Conservation (phyloP, 1,140 invertebrate genomes). For the Mylabris phalerata region DNA sequence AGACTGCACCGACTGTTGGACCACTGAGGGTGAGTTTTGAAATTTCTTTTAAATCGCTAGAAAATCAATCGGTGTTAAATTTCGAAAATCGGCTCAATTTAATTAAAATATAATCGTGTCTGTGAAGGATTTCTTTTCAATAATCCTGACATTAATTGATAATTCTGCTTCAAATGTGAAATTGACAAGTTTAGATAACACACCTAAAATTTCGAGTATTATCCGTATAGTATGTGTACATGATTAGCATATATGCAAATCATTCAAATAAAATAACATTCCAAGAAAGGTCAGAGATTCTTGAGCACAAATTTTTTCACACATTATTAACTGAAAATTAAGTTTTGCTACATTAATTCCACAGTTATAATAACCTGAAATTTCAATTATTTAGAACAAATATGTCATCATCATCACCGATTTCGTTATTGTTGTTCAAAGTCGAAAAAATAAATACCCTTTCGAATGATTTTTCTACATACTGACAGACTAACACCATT, state of each 20-base stretch:
- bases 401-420: background rate
- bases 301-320: background rate
- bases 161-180: background rate
- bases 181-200: no score
- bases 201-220: no score
- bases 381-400: background rate
- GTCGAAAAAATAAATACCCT: slow-evolving; percentile 4
- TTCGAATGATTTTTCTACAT: slow-evolving; percentile 17
- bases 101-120: background rate
- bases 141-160: background rate
- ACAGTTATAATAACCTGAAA: background rate
- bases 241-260: no score
- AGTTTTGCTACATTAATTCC: background rate
- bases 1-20: slow-evolving; percentile 38
- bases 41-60: background rate
- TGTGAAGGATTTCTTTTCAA: background rate
- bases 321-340: background rate
- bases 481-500: slow-evolving; percentile 17
- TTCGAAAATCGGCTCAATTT: background rate
- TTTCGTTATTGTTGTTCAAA: background rate
- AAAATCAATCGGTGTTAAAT: background rate
- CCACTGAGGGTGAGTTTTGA: slow-evolving; percentile 29
- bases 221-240: no score
- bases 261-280: no score
- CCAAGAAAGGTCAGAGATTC: no score